Evolutionary conservation across 37 sponge, comb jelly and placozoan species (phyloP).

Genomic region (Trichoplax adhaerens): DNA sequence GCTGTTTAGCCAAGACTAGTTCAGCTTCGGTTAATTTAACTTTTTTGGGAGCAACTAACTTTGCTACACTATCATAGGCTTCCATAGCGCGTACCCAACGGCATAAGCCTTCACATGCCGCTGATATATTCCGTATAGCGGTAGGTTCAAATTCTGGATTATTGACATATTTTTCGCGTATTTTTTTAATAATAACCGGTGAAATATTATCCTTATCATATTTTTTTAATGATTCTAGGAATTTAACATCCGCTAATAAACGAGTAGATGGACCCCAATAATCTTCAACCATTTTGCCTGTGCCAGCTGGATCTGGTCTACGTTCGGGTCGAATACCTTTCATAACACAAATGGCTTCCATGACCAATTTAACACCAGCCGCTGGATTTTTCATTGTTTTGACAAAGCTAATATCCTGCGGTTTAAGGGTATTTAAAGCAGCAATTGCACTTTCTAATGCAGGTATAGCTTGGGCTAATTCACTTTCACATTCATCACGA

Average conservation of each 20-base stretch:
- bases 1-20: slow-evolving; percentile 65
- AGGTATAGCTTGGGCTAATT: slow-evolving; percentile 92
- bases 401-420: slow-evolving; percentile 4
- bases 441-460: slow-evolving; percentile 87
- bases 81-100: slow-evolving; percentile 97
- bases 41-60: slow-evolving; percentile 97
- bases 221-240: slow-evolving; percentile 78
- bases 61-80: slow-evolving; percentile 94
- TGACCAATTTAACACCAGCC: slow-evolving; percentile 67
- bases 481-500: slow-evolving; percentile 93
- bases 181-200: slow-evolving; percentile 82
- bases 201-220: slow-evolving; percentile 96
- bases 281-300: slow-evolving; percentile 93
- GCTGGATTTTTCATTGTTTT: slow-evolving; percentile 60
- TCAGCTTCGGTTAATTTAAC: slow-evolving; percentile 73
- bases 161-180: slow-evolving; percentile 83
- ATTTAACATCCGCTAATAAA: slow-evolving; percentile 85
- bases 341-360: slow-evolving; percentile 97
- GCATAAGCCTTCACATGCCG: slow-evolving; percentile 93
- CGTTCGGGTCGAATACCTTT: slow-evolving; percentile 78
- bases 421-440: slow-evolving; percentile 95
- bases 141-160: slow-evolving; percentile 82
- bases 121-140: slow-evolving; percentile 68
- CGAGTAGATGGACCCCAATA: slow-evolving; percentile 83
- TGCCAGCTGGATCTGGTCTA: slow-evolving; percentile 84